Evolutionary conservation across 2,888 invertebrate species (phyloP).

Genomic region (Rosalia funebris): DNA sequence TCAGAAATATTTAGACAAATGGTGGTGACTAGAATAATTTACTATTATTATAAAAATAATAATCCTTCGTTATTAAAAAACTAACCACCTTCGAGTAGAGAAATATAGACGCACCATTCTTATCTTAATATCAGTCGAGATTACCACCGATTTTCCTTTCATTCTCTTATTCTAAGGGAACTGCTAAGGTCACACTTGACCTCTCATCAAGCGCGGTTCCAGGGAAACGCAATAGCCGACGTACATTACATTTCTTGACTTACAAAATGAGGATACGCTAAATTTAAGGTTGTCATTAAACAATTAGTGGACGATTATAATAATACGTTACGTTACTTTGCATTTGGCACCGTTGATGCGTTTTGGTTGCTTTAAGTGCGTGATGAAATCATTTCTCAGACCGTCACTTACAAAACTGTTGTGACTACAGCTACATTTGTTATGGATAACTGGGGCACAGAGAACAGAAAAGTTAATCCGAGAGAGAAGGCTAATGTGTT

Average conservation of each 20-base stretch:
- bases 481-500: constrained; percentile 71
- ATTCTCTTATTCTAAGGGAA: background rate
- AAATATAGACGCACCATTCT: too few relatives aligned
- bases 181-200: background rate
- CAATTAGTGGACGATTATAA: constrained; percentile 7
- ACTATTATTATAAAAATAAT: too few relatives aligned
- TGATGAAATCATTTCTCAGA: constrained; percentile 8
- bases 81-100: too few relatives aligned
- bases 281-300: constrained; percentile 17
- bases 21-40: too few relatives aligned
- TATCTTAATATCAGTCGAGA: too few relatives aligned
- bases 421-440: background rate
- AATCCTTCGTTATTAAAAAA: too few relatives aligned
- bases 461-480: constrained; percentile 70
- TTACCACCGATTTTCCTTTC: background rate
- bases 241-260: too few relatives aligned
- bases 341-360: constrained; percentile 1
- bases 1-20: too few relatives aligned
- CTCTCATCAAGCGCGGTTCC: background rate
- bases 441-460: constrained; percentile 69
- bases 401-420: background rate
- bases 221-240: too few relatives aligned
- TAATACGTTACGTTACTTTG: constrained; percentile 9
- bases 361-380: constrained; percentile 18
- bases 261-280: constrained; percentile 21